Base-by-base conservation (phyloP, 2,888 invertebrate genomes). In the Eugnorisma glareosa region DNA sequence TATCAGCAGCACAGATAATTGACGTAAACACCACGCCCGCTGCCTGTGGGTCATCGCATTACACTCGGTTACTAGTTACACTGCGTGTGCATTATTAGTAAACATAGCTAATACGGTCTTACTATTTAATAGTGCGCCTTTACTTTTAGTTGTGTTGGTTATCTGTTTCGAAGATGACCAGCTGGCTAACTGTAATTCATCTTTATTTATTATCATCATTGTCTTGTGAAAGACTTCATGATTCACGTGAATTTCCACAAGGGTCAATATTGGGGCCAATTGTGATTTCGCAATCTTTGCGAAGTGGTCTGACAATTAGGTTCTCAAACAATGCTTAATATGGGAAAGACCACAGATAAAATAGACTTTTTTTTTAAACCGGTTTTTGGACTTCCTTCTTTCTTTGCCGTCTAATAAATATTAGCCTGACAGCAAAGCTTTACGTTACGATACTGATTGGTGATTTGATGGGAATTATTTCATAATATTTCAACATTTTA, bases 1-100 rank as follows among this genome's bases (percentile, higher is more conserved):
- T 86, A 86, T 86, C 86, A 77, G 75, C 48, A 57, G n/a, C 21
- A 54, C 45, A 79, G 75, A 88, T 86, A 79, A 77, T 77, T 79
- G 75, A 88, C 77, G 84, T 86, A 75, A 79, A 72, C 31, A 76
- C 81, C 73, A 79, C 79, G 66, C 79, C 73, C 37, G 86, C 59
- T 83, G 81, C 51, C 71, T 75, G 54, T 68, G 63, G 81, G 68
- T 74, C 86, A 75, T 79, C 74, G 35, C 71, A 78, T 78, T 78
- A 78, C 74, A 76, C 40, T 74, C 48, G 51, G 67, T 66, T 48
- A 48, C 18, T 35, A 76, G 21, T 35, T 45, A 68, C 51, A 76
- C 61, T 69, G 68, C 40, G 18, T 76, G n/a, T 75, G 67, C 54
- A 75, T 57, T 75, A 70, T 73, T 77, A 57, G 72, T 82, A 82